Evolutionary conservation across 2,888 invertebrate genomes (phyloP).

Genomic region (Lasioglossum villosulum): DNA sequence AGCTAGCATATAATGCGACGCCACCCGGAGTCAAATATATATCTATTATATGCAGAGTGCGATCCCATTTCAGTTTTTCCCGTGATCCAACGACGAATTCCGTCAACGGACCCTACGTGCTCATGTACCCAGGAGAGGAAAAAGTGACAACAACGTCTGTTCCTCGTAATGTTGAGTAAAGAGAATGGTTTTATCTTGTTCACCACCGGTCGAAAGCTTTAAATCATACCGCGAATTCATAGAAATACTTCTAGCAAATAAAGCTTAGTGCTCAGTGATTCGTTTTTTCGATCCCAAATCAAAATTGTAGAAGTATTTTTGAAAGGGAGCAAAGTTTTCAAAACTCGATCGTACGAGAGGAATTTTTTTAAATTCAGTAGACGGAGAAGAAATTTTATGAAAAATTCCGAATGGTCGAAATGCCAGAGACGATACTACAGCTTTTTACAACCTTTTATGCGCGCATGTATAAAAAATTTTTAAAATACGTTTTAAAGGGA

Average conservation of each 20-base stretch:
- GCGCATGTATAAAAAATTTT: not conserved
- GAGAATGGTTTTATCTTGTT: not conserved
- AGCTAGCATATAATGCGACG: constrained; percentile 51
- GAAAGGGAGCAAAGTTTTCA: not conserved
- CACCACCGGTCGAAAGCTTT: not conserved
- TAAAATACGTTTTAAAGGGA: not conserved
- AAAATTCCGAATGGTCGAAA: not conserved
- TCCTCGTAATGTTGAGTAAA: not conserved
- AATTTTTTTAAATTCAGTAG: not conserved
- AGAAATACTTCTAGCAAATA: not conserved
- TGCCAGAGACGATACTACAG: not conserved
- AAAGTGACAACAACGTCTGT: constrained; percentile 6
- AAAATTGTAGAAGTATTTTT: not conserved
- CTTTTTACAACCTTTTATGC: not conserved
- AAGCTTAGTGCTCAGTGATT: not conserved
- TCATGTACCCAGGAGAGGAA: not conserved
- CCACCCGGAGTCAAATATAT: constrained; percentile 46
- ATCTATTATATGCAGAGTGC: constrained; percentile 32
- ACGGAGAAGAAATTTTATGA: not conserved
- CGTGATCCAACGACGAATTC: not conserved
- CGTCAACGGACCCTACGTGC: constrained; percentile 18
- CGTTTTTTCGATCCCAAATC: not conserved
- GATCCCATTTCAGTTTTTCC: constrained; percentile 38
- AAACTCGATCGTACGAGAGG: not conserved
- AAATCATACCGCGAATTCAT: not conserved